A percentile compares a stretch with the other conserved stretches of the same genome.
phyloP scores from a whole-genome alignment of 1,140 invertebrate species.

The Drosophila navojoa region DNA sequence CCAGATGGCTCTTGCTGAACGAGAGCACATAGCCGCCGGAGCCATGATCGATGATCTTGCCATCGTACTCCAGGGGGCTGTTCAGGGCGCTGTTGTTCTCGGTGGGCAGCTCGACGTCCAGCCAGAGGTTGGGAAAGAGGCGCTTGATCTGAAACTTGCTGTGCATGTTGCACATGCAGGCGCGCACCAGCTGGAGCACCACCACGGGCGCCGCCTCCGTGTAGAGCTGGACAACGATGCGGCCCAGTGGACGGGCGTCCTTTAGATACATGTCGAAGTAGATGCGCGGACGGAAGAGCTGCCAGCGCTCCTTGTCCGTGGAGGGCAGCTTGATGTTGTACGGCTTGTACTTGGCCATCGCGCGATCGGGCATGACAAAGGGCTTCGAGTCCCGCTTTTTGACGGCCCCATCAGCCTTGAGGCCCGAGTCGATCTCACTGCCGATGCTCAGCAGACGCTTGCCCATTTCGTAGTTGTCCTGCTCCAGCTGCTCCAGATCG shows the following conservation, averaged over 20 bases:
- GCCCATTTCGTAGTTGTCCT: constrained; percentile 47
- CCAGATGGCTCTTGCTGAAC: constrained; percentile 55
- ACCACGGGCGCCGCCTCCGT: constrained; percentile 73
- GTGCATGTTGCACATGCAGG: constrained; percentile 53
- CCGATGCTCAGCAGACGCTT: constrained; percentile 42
- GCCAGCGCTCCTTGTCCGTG: constrained; percentile 42
- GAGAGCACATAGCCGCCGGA: constrained; percentile 55
- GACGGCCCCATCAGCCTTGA: background rate
- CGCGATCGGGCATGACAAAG: constrained; percentile 35
- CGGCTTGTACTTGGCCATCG: constrained; percentile 56
- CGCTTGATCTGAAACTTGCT: constrained; percentile 56
- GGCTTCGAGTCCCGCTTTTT: background rate
- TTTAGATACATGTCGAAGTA: constrained; percentile 67
- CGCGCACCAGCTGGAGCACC: constrained; percentile 67
- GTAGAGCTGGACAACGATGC: constrained; percentile 66
- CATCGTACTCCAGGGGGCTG: constrained; percentile 66
- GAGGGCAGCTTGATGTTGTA: constrained; percentile 45
- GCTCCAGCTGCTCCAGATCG: constrained; percentile 45
- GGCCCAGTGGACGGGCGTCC: constrained; percentile 56
- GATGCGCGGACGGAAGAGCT: constrained; percentile 61
- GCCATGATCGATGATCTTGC: constrained; percentile 67
- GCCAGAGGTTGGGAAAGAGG: constrained; percentile 66
- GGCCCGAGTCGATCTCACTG: constrained; percentile 49
- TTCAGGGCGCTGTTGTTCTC: constrained; percentile 24
- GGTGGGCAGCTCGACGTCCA: constrained; percentile 63